Evolutionary conservation across 2,888 invertebrate genomes (phyloP), one percentile per base, ranked within the genome.

Genomic region (Sceliomorpha sp.): DNA sequence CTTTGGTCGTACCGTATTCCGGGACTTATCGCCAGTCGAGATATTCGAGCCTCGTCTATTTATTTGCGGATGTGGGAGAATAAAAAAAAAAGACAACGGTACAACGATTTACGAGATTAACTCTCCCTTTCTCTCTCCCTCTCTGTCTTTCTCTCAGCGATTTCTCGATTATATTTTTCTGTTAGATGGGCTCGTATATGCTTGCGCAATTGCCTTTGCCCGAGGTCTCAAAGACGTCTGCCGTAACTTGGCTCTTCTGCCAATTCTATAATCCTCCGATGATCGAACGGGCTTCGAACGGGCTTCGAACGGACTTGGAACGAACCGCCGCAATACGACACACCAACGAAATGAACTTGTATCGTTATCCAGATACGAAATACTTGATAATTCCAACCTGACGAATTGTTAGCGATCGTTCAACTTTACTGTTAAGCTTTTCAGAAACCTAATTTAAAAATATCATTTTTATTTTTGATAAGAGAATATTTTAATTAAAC

Each of bases 201-300:
- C 27, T 20, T 13, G 17, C 24, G 42, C 26, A 5, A 36, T 34
- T 29, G 20, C 5, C 26, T 20, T 45, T 15, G 51, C 55, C 63
- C 36, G 34, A 32, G 36, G 63, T 47, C 47, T 32, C 45, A 34
- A 40, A 47, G 27, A 31, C 45, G 53, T 62, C 20, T 5, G 14
- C 10, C 42, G 26, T 31, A 15, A 45, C 37, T 48, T 37, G 45
- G 47, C 58, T 32, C 50, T 36, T 40, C 50, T 27, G 45, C 66
- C 58, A 56, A 66, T 59, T 53, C 53, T 15, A 36, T 51, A 32
- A 58, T 47, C 47, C 53, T 27, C 14, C 29, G 51, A 56, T 42
- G 56, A 56, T 47, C 42, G 48, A 56, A 13, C 24, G 44, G 3
- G 26, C 34, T 44, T 9, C 42, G 15, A 24, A 8, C 55, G 12